Evolutionary conservation across 2,888 invertebrate species (phyloP), one percentile per base, ranked within the genome.

Genomic region (Acanthacorydalis orientalis): DNA sequence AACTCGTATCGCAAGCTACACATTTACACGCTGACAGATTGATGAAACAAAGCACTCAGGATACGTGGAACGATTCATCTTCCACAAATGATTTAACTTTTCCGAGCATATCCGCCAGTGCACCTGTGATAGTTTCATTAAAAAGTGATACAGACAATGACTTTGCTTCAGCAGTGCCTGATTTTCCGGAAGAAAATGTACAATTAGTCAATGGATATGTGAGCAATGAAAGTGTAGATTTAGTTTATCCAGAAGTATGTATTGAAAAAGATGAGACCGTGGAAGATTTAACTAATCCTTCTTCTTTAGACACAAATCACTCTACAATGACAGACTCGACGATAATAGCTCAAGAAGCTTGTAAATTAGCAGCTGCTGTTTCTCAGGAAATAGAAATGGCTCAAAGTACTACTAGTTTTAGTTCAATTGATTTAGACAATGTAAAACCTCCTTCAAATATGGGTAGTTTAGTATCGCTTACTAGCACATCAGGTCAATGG

Each of bases 61-160:
- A 83, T 59, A 85, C 84, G 0, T 87, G 87, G 86, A 84, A 83
- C 57, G 86, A 87, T 48, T 81, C 84, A 60, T 78, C 81, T 1
- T 79, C 79, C 46, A 82, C 82, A 0, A 83, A 84, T 60, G 84
- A 85, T 59, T 70, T 83, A 33, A 83, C 86, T 0, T 86, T 86
- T 61, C 87, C 87, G 0, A 86, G 83, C 44, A 77, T 87, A 47
- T 85, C 85, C 53, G 77, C 82, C 33, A 81, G 83, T 34, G 78
- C 78, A 0, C 86, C 84, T 1, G 68, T 81, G 56, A 73, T 80
- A 2, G 73, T 77, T 0, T 83, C 85, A 0, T 74, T 83, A 50
- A 74, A 73, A 48, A 78, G 78, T 55, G 78, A 81, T 53, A 62
- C 64, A 3, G 67, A 62, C 2, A 69, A 71, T 48, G 59, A 42